Conservation (phyloP, 2,113 vertebrate species). For the Pedionomus torquatus region DNA sequence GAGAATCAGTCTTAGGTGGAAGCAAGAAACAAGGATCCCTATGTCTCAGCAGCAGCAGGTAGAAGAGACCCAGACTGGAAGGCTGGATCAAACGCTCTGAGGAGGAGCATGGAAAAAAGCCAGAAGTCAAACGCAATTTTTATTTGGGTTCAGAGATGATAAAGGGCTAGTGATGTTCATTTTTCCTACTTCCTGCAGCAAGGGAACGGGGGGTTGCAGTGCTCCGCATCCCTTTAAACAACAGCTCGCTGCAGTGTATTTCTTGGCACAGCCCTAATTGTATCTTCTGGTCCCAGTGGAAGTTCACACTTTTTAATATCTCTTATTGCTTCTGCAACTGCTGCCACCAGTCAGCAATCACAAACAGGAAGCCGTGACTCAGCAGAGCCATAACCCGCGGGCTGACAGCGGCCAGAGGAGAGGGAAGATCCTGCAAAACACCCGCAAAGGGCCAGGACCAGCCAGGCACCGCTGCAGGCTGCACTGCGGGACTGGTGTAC, state of each 20-base stretch:
- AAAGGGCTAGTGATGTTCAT: slow-evolving; percentile 3
- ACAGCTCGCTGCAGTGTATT: neutral
- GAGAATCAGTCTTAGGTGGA: neutral
- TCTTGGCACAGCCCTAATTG: slow-evolving; percentile 20
- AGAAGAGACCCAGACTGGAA: neutral
- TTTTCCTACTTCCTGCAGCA: slow-evolving; percentile 36
- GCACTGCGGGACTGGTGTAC: rapidly evolving
- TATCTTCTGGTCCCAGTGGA: slow-evolving; percentile 28
- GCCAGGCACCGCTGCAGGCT: rapidly evolving
- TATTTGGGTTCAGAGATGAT: slow-evolving; percentile 7
- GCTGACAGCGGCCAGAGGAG: slow-evolving; percentile 3
- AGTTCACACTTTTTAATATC: slow-evolving; percentile 56
- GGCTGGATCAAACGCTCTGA: neutral
- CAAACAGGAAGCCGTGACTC: slow-evolving; percentile 74
- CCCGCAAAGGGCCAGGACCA: rapidly evolving
- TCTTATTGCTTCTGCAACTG: slow-evolving; percentile 50
- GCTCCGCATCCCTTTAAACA: neutral
- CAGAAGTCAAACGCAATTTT: slow-evolving; percentile 19
- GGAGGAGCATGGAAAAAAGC: neutral
- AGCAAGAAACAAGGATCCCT: neutral
- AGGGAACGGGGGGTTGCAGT: neutral
- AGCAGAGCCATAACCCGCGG: slow-evolving; percentile 32
- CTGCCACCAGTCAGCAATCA: slow-evolving; percentile 58
- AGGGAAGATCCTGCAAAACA: slow-evolving; percentile 16
- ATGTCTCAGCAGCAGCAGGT: neutral